phyloP scores from a whole-genome alignment of 2,113 vertebrate genomes.

The Symphodus melops region DNA sequence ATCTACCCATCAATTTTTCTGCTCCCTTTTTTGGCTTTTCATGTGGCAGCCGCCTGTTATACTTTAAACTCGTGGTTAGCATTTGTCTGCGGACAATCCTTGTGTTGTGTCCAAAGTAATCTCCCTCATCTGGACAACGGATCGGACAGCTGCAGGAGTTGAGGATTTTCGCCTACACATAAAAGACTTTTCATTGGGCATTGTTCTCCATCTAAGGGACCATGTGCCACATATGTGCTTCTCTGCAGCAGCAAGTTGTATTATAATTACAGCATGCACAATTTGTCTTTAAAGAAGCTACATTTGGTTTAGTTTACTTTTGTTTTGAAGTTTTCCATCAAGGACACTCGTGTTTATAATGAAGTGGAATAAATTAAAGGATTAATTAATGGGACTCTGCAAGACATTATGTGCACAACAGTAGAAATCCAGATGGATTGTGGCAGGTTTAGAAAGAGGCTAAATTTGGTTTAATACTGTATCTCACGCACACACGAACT shows the following conservation, averaged over 20 bases:
- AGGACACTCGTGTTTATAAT: constrained; percentile 41
- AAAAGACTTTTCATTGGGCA: constrained; percentile 41
- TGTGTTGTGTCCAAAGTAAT: constrained; percentile 77
- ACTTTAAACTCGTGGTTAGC: constrained; percentile 75
- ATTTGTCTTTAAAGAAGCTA: constrained; percentile 49
- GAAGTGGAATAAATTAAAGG: constrained; percentile 36
- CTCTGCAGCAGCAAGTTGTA: constrained; percentile 53
- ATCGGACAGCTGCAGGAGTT: constrained; percentile 63
- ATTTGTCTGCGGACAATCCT: constrained; percentile 69
- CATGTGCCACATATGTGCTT: constrained; percentile 55
- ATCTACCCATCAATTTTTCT: too few species aligned
- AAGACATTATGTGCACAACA: constrained; percentile 26
- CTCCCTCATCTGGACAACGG: constrained; percentile 67
- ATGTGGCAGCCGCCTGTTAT: constrained; percentile 74
- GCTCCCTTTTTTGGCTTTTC: constrained; percentile 64
- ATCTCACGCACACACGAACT: not conserved
- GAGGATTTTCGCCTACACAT: constrained; percentile 55
- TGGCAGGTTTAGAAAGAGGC: constrained; percentile 25
- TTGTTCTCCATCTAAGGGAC: constrained; percentile 17
- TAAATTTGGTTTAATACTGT: constrained; percentile 7
- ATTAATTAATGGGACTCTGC: constrained; percentile 36
- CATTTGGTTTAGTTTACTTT: constrained; percentile 43
- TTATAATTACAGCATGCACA: constrained; percentile 60
- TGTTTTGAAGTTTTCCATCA: constrained; percentile 31
- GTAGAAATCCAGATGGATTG: constrained; percentile 42